A percentile compares a stretch with the other conserved stretches of the same genome.
phyloP scores from a whole-genome alignment of 2,888 invertebrate species.

The Chironomus riparius region DNA sequence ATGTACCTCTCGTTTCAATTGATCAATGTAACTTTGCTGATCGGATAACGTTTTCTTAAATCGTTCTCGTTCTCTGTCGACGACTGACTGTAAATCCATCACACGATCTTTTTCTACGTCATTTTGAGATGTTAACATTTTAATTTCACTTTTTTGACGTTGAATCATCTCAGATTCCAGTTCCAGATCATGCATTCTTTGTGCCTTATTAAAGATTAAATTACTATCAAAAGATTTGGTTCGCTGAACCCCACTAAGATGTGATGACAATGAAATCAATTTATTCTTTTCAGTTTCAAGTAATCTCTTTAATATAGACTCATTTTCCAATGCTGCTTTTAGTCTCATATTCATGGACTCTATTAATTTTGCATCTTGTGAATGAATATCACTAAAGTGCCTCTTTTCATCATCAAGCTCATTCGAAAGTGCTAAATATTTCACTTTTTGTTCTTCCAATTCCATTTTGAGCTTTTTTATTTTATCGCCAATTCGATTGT shows the following conservation, averaged over 20 bases:
- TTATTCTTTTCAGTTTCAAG: constrained; percentile 49
- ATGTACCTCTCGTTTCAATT: constrained; percentile 41
- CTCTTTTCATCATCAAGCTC: constrained; percentile 51
- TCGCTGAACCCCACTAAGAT: constrained; percentile 39
- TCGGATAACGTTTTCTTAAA: constrained; percentile 40
- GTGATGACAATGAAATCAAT: constrained; percentile 43
- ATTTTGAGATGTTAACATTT: constrained; percentile 45
- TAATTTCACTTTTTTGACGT: constrained; percentile 46
- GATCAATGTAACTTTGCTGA: constrained; percentile 41
- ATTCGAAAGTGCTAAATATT: constrained; percentile 38
- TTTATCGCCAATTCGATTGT: constrained; percentile 31
- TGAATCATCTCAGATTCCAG: constrained; percentile 45
- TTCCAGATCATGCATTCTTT: constrained; percentile 30
- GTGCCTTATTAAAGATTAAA: constrained; percentile 35
- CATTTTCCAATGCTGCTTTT: constrained; percentile 54
- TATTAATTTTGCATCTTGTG: constrained; percentile 58
- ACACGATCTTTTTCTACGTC: constrained; percentile 46
- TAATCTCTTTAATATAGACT: constrained; percentile 52
- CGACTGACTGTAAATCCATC: constrained; percentile 43
- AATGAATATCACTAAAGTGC: constrained; percentile 47
- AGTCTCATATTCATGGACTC: constrained; percentile 55
- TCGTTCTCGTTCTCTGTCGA: constrained; percentile 42
- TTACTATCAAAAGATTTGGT: constrained; percentile 34
- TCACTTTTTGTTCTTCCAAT: constrained; percentile 43
- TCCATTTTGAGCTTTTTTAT: constrained; percentile 34